Conservation (phyloP, 1,140 invertebrate species). For the Monochamus saltuarius region DNA sequence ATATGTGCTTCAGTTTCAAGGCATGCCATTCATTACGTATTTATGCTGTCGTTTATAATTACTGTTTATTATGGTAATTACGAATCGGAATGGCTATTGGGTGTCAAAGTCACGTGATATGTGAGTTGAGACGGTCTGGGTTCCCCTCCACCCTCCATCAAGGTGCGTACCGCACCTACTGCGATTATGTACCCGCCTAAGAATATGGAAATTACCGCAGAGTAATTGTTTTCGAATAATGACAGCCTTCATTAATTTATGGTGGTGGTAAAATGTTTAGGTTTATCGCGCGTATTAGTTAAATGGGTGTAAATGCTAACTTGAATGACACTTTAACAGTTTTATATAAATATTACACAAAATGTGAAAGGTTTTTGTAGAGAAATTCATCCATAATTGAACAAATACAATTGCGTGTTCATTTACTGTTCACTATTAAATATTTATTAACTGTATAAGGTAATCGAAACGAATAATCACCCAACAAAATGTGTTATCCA, state of each 20-base stretch:
- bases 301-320: slow-evolving; percentile 16
- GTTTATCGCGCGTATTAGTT: slow-evolving; percentile 22
- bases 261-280: slow-evolving; percentile 32
- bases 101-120: slow-evolving; percentile 42
- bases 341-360: slow-evolving; percentile 19
- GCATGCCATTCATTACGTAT: slow-evolving; percentile 39
- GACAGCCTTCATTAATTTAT: slow-evolving; percentile 32
- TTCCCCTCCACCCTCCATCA: slow-evolving; percentile 4
- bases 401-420: too few species aligned
- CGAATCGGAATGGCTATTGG: slow-evolving; percentile 31
- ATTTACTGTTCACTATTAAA: too few species aligned
- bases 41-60: slow-evolving; percentile 45
- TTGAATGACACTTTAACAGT: slow-evolving; percentile 19
- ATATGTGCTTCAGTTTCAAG: slow-evolving; percentile 14
- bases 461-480: too few species aligned
- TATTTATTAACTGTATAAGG: too few species aligned
- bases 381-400: too few species aligned
- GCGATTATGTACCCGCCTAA: slow-evolving; percentile 32
- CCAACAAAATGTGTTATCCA: too few species aligned
- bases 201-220: slow-evolving; percentile 33
- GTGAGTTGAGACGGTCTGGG: slow-evolving; percentile 21
- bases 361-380: neutral
- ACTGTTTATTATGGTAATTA: slow-evolving; percentile 47
- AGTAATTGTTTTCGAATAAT: slow-evolving; percentile 35
- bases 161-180: slow-evolving; percentile 25